Base-by-base conservation (phyloP, 2,888 invertebrate genomes). In the Atherix ibis region DNA sequence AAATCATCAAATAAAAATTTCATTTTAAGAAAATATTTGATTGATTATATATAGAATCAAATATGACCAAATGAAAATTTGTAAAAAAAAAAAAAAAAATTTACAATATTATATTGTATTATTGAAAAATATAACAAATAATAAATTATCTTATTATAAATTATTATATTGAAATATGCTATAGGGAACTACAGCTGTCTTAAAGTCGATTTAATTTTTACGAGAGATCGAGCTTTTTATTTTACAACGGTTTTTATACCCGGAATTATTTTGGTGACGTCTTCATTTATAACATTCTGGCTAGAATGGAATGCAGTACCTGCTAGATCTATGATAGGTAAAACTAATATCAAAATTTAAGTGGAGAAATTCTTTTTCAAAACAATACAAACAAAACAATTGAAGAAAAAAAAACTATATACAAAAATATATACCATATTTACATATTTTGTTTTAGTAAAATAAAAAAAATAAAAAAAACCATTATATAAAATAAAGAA, bases 281-380 rank as follows among this genome's bases (percentile, higher is more conserved):
- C 88, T 65, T 89, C 89, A 56, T 91, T 91, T 73, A 91, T 91
- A 66, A 89, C 89, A 57, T 91, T 91, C 72, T 91, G 89, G 89
- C 73, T 91, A 66, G 89, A 91, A 70, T 89, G 89, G 88, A 91
- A 91, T 67, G 89, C 89, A 52, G 89, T 89, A 57, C 89, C 89
- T 59, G 89, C 89, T 61, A 75, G 89, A 67, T 89, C 89, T 57
- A 89, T 91, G 88, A 88, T 91, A 70, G 84, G 85, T 85, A 70
- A 34, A 33, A 27, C 13, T 3, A 18, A 28, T 8, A 27, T 18
- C 15, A 28, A 27, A 33, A 22, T 22, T 22, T 22, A 6, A 8
- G 6, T n/a, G n/a, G n/a, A n/a, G n/a, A n/a, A n/a, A n/a, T n/a
- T n/a, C n/a, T n/a, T n/a, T n/a, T n/a, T n/a, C n/a, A n/a, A n/a